phyloP scores from a whole-genome alignment of 2,113 vertebrate genomes.

The Theropithecus gelada region DNA sequence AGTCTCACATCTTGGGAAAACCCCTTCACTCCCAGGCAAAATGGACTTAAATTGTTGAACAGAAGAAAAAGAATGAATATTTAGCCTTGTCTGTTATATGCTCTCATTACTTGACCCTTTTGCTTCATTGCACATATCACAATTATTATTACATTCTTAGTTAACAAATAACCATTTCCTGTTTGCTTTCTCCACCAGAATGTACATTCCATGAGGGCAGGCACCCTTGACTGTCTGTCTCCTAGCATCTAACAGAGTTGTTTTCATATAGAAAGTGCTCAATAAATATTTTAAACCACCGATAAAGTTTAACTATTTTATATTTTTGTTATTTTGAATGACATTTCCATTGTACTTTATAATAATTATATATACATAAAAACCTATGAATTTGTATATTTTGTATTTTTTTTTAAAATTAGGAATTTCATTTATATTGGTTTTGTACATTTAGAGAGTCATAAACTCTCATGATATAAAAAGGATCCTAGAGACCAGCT shows the following conservation, averaged over 20 bases:
- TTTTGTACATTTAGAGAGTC: not conserved
- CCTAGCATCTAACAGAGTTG: not conserved
- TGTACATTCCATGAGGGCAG: not conserved
- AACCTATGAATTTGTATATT: not conserved
- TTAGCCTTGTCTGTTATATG: not conserved
- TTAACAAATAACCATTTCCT: not conserved
- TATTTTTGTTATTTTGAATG: not conserved
- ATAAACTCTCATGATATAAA: conserved; percentile 6
- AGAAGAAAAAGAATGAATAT: not conserved
- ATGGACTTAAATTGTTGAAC: not conserved
- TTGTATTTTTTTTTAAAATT: not conserved
- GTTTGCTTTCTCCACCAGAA: not conserved
- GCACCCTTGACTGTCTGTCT: not conserved
- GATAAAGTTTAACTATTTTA: not conserved
- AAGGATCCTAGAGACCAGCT: not conserved
- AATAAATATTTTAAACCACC: not conserved
- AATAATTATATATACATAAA: not conserved
- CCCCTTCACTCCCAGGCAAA: not conserved
- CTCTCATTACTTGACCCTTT: not conserved
- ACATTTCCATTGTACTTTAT: not conserved
- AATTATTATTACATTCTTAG: not conserved
- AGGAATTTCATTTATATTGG: not conserved
- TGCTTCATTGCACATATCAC: not conserved
- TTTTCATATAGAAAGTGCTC: not conserved
- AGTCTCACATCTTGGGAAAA: not conserved